Base-by-base conservation (phyloP, 2,797 vertebrate genomes). In the Sebastes kiyomatsui region DNA sequence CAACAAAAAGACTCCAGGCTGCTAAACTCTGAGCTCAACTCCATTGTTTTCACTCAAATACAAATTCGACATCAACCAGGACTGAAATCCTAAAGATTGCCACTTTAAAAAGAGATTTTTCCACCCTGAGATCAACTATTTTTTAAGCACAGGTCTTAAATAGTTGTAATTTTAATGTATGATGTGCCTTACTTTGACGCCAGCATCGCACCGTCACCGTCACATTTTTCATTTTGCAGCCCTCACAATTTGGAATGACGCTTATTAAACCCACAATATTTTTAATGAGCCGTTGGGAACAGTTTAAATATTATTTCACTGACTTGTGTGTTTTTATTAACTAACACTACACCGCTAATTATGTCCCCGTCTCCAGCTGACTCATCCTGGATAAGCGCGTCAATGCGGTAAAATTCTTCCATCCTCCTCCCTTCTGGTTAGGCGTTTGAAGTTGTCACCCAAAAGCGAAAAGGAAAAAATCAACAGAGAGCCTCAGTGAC, bases 381-480 rank as follows among this genome's bases (percentile, higher is more conserved):
- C 77, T 93, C 88, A 87, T 81, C 22, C 71, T 5, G 35, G 72
- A 91, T 72, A 82, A 87, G 90, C 77, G 80, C 32, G 23, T 89
- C 85, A 89, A 62, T 85, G 86, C 70, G 38, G 80, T 75, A 32
- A 56, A 76, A 81, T 32, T 60, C 64, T n/a, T 80, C n/a, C 13
- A 14, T 73, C 75, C 11, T 55, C n/a, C 42, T 80, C 67, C 79
- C 72, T 79, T 7, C 80, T 56, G 72, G 73, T 76, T 56, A 56
- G 55, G 11, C 60, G 46, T 92, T 87, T 91, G 81, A 87, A 87
- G 88, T 82, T 86, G 67, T 81, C 84, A 85, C 67, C 61, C 74
- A 72, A 88, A 89, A 77, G 71, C 59, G 70, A n/a, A 46, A 76
- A 74, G 32, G 11, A 14, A 71, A 72, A 74, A 82, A 81, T 83